phyloP scores from a whole-genome alignment of 1,140 invertebrate species.

The Megalonaias nervosa region DNA sequence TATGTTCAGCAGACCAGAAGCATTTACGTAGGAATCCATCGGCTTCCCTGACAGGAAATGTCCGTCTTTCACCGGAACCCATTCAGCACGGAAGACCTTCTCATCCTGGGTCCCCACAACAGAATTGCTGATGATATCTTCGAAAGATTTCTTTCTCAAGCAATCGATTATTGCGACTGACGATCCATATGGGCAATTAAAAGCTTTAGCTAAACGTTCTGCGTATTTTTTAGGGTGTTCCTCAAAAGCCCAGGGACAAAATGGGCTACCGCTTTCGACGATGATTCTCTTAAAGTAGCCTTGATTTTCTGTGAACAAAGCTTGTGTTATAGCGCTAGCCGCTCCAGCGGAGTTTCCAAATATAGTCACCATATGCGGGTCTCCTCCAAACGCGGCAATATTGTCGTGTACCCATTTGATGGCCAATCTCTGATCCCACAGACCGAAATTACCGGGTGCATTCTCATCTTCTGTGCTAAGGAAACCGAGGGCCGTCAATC shows the following conservation, averaged over 20 bases:
- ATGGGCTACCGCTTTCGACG: conserved; percentile 54
- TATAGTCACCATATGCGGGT: conserved; percentile 57
- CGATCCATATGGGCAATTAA: conserved; percentile 6
- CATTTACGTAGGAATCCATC: conserved; percentile 6
- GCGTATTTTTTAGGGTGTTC: conserved; percentile 14
- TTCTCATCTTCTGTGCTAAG: conserved; percentile 23
- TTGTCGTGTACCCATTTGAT: conserved; percentile 75
- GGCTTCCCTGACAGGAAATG: conserved; percentile 9
- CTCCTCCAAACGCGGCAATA: conserved; percentile 60
- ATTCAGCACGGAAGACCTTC: conserved; percentile 9
- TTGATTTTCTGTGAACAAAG: conserved; percentile 85
- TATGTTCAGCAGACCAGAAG: background rate
- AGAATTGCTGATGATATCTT: conserved; percentile 1
- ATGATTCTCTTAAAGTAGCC: conserved; percentile 87
- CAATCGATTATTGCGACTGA: conserved; percentile 14
- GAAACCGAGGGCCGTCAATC: conserved; percentile 48
- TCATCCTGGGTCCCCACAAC: conserved; percentile 2
- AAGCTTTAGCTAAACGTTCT: conserved; percentile 9
- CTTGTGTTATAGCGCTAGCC: conserved; percentile 79
- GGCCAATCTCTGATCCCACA: conserved; percentile 79
- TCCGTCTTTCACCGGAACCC: conserved; percentile 12
- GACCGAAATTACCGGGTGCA: conserved; percentile 61
- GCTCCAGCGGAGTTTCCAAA: conserved; percentile 63
- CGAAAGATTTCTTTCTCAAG: conserved; percentile 1
- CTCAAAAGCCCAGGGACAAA: conserved; percentile 24